These are phyloP conservation scores for Adelphocoris suturalis DNA, from an alignment of 2,888 invertebrate species.

Conservation along the genomic window DNA sequence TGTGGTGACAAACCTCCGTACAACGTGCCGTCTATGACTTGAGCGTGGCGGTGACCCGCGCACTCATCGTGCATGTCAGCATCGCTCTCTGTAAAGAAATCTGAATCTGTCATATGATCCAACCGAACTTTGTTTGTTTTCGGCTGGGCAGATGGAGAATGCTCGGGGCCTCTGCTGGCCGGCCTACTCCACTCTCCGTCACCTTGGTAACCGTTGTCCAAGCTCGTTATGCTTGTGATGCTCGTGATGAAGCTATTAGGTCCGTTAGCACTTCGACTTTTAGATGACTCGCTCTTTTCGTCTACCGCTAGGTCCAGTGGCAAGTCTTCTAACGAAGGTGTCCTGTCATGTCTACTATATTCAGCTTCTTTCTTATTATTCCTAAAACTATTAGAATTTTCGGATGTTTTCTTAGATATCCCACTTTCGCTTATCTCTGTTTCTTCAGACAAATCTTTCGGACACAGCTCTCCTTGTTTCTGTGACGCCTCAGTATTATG, in stretches of 20 bases:
- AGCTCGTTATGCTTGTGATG: conserved; percentile 93
- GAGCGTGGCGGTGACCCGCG: conserved; percentile 84
- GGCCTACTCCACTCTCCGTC: conserved; percentile 94
- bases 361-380: conserved; percentile 74
- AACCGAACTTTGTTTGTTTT: conserved; percentile 75
- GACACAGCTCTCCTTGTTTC: conserved; percentile 25
- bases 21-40: conserved; percentile 93
- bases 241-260: conserved; percentile 90
- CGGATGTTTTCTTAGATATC: conserved; percentile 74
- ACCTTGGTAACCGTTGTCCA: conserved; percentile 96
- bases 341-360: conserved; percentile 79
- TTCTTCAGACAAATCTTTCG: conserved; percentile 73
- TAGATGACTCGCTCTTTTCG: conserved; percentile 70
- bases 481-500: background rate
- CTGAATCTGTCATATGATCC: conserved; percentile 93
- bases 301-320: conserved; percentile 83
- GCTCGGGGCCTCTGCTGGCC: conserved; percentile 86
- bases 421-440: conserved; percentile 74
- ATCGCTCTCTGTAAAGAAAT: conserved; percentile 94
- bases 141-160: conserved; percentile 83
- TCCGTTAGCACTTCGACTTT: conserved; percentile 76
- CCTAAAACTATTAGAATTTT: conserved; percentile 73
- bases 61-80: conserved; percentile 89
- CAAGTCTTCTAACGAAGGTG: conserved; percentile 91
- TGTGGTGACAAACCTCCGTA: conserved; percentile 81